Percentiles rank a stretch among this genome's conserved stretches.
Evolutionary conservation across 2,888 invertebrate genomes (phyloP).

Genomic region (Cyaniris semiargus): DNA sequence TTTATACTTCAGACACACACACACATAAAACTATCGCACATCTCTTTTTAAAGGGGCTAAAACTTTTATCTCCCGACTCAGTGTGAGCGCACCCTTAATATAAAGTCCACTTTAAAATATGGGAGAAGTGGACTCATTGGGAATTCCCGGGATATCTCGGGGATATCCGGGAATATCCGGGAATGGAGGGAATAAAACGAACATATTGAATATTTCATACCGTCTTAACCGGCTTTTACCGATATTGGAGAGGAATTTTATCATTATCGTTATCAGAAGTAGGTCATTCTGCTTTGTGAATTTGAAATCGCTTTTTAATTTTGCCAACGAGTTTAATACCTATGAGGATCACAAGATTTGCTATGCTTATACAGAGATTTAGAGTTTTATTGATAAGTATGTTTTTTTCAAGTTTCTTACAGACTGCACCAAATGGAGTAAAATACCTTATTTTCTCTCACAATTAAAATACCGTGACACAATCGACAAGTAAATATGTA

Average conservation of each 20-base stretch:
- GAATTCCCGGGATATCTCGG: slow-evolving; percentile 39
- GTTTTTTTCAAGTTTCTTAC: too few relatives aligned
- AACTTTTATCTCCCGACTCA: background rate
- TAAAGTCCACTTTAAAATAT: slow-evolving; percentile 27
- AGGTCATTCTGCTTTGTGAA: slow-evolving; percentile 7
- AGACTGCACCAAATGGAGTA: too few relatives aligned
- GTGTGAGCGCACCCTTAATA: background rate
- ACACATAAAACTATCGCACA: too few relatives aligned
- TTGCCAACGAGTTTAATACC: background rate
- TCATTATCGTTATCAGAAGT: background rate
- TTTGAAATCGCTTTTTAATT: slow-evolving; percentile 6
- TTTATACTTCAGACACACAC: too few relatives aligned
- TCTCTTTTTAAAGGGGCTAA: too few relatives aligned
- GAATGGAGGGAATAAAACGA: slow-evolving; percentile 32
- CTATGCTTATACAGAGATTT: background rate
- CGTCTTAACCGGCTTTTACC: slow-evolving; percentile 20
- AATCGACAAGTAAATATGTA: too few relatives aligned
- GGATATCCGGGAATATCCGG: slow-evolving; percentile 13
- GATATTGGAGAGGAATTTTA: slow-evolving; percentile 14
- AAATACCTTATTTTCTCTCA: too few relatives aligned
- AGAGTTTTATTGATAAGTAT: too few relatives aligned
- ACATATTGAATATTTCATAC: slow-evolving; percentile 40
- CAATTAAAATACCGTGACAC: too few relatives aligned
- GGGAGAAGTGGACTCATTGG: slow-evolving; percentile 39
- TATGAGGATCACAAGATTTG: background rate